These are phyloP conservation scores for Murina feae DNA, from an alignment of 2,113 vertebrate genomes.

Conservation along the genomic window DNA sequence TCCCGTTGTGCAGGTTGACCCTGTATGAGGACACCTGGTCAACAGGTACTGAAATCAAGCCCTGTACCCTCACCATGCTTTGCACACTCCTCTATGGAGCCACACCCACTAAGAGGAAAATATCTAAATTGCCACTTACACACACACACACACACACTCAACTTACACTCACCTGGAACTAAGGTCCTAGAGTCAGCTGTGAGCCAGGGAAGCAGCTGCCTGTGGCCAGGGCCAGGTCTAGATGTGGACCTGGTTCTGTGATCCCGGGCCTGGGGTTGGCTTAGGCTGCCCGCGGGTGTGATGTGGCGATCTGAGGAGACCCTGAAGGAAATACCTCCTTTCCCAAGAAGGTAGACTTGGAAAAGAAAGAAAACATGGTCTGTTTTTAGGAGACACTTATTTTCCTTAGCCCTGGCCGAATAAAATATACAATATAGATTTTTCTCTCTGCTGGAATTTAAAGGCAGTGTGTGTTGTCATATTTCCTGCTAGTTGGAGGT, in stretches of 20 bases:
- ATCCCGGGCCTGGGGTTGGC: background rate
- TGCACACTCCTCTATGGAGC: background rate
- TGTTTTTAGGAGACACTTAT: slow-evolving; percentile 23
- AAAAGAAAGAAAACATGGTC: slow-evolving; percentile 5
- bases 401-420: slow-evolving; percentile 47
- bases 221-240: background rate
- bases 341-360: background rate
- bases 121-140: background rate
- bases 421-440: slow-evolving; percentile 20
- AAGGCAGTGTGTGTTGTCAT: slow-evolving; percentile 27
- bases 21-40: background rate
- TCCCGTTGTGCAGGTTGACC: background rate
- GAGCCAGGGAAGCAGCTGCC: background rate
- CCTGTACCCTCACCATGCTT: background rate
- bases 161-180: background rate
- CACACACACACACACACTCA: background rate
- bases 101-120: background rate
- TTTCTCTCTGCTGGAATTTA: slow-evolving; percentile 48
- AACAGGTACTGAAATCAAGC: background rate
- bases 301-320: background rate
- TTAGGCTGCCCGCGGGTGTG: background rate
- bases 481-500: slow-evolving; percentile 43
- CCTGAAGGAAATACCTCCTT: background rate
- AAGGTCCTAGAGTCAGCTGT: background rate
- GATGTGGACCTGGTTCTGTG: background rate